A percentile compares a stretch with the other conserved stretches of the same genome.
phyloP scores from a whole-genome alignment of 2,113 vertebrate species.

The Riparia riparia region DNA sequence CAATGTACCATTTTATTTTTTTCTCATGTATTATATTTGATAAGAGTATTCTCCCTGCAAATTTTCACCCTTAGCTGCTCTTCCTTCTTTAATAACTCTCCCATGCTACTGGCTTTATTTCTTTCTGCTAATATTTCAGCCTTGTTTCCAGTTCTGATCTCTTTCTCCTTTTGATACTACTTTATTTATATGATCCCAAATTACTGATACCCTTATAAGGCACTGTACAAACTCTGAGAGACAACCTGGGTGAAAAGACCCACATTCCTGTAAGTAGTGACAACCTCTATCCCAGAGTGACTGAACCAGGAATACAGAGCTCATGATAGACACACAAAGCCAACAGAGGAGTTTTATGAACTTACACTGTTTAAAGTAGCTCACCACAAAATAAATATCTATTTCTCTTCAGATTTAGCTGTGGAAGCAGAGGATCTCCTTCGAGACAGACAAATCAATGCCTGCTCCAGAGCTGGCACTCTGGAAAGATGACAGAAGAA shows the following conservation, averaged over 20 bases:
- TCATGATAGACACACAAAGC: neutral
- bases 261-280: accelerated
- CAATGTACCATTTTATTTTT: neutral
- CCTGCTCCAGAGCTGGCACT: neutral
- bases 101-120: neutral
- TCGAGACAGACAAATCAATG: neutral
- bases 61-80: neutral
- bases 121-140: neutral
- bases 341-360: neutral
- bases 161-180: neutral
- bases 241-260: neutral
- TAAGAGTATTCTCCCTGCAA: neutral
- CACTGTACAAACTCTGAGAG: neutral
- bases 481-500: neutral
- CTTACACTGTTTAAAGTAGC: neutral
- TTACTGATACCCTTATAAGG: neutral
- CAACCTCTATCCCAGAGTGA: neutral
- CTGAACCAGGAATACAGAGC: neutral
- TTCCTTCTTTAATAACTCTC: neutral
- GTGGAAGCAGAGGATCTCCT: neutral
- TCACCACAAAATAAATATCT: neutral
- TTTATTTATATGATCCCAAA: neutral
- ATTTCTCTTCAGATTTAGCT: neutral
- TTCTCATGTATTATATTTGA: neutral
- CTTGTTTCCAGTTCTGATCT: neutral